Conservation (phyloP, 1,140 invertebrate genomes). For the Theocolax elegans region DNA sequence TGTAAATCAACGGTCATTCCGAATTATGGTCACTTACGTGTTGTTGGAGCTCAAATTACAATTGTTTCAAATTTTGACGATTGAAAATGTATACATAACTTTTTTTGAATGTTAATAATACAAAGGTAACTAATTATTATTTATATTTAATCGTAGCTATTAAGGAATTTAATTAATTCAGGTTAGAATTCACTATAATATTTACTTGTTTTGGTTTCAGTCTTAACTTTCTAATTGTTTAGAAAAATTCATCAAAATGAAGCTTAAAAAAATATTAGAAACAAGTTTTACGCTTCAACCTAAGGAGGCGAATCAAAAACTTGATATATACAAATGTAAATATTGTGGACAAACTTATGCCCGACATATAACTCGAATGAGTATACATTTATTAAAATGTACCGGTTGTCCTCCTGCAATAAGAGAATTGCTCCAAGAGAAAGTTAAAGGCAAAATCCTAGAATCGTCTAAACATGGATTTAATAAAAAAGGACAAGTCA, state of each 20-base stretch:
- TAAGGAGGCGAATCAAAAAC: conserved; percentile 39
- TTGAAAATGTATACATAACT: conserved; percentile 12
- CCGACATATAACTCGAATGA: conserved; percentile 41
- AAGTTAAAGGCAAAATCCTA: conserved; percentile 34
- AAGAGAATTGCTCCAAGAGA: conserved; percentile 39
- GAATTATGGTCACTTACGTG: conserved; percentile 35
- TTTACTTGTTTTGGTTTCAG: background rate
- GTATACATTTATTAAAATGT: conserved; percentile 39
- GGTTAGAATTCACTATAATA: conserved; percentile 1
- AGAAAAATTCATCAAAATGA: conserved; percentile 27
- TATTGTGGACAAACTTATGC: conserved; percentile 39
- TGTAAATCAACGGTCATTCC: conserved; percentile 42
- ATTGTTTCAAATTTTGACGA: conserved; percentile 36
- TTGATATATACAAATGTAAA: conserved; percentile 42
- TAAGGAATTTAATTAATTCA: background rate
- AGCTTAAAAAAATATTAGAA: conserved; percentile 41
- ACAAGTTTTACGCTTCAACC: conserved; percentile 33
- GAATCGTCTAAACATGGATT: conserved; percentile 37
- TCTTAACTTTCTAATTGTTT: background rate
- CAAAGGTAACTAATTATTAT: conserved; percentile 6
- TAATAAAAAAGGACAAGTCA: conserved; percentile 40
- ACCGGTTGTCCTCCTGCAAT: conserved; percentile 30
- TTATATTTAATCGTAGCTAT: too few relatives aligned
- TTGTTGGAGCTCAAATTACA: conserved; percentile 29
- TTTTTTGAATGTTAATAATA: background rate